phyloP scores from a whole-genome alignment of 2,113 vertebrate genomes.

The Oncorhynchus gorbuscha region DNA sequence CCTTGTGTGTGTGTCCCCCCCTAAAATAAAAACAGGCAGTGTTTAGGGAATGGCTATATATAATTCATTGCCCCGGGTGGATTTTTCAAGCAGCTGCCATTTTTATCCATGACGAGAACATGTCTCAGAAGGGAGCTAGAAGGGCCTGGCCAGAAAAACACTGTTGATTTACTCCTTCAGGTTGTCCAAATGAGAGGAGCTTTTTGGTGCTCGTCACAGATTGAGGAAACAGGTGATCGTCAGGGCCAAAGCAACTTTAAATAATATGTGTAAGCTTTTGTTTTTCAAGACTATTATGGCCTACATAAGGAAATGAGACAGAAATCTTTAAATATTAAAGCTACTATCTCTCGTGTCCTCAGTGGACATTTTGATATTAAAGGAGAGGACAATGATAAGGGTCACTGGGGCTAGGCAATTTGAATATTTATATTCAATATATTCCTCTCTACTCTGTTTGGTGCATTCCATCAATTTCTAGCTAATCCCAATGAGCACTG shows the following conservation, averaged over 20 bases:
- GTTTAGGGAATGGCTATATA: slow-evolving; percentile 61
- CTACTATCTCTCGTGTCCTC: too few species aligned
- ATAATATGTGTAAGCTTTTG: slow-evolving; percentile 35
- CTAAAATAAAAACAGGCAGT: slow-evolving; percentile 63
- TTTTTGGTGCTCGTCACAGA: slow-evolving; percentile 51
- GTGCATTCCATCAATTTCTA: too few species aligned
- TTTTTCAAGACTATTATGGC: slow-evolving; percentile 3
- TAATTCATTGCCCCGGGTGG: slow-evolving; percentile 63
- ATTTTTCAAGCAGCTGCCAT: slow-evolving; percentile 56
- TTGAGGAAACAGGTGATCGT: slow-evolving; percentile 65
- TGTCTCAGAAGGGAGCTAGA: slow-evolving; percentile 57
- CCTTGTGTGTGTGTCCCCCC: slow-evolving; percentile 60
- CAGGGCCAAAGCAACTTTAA: slow-evolving; percentile 45
- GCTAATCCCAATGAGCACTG: background rate
- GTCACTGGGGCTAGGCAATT: too few species aligned
- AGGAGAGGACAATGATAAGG: slow-evolving; percentile 11
- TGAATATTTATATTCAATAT: too few species aligned
- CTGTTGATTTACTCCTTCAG: slow-evolving; percentile 59
- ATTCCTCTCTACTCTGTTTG: too few species aligned
- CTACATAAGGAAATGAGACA: slow-evolving; percentile 5
- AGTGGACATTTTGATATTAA: background rate
- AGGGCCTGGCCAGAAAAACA: slow-evolving; percentile 40
- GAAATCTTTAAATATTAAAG: slow-evolving; percentile 25
- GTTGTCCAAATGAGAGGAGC: slow-evolving; percentile 45
- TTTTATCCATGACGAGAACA: slow-evolving; percentile 57